phyloP scores from a whole-genome alignment of 1,140 invertebrate species.

The Parasteatoda tepidariorum region DNA sequence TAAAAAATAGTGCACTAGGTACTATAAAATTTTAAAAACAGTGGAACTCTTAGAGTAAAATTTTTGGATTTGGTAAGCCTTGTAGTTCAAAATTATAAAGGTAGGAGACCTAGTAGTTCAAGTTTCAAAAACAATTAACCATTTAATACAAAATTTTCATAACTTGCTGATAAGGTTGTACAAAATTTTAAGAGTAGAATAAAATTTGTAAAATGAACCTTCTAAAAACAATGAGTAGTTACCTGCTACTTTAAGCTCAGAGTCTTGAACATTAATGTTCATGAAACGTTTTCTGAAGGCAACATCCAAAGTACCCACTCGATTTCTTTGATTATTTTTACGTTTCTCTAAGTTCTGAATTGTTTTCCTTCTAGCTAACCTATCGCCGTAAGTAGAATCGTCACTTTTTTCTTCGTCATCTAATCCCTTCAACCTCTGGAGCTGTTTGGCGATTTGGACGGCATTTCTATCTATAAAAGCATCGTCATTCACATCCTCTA shows the following conservation, averaged over 20 bases:
- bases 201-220: neutral
- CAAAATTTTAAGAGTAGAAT: neutral
- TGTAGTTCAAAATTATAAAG: too few species aligned
- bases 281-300: slow-evolving; percentile 94
- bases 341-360: slow-evolving; percentile 92
- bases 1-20: too few species aligned
- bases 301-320: slow-evolving; percentile 90
- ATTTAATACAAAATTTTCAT: neutral
- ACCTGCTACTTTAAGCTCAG: slow-evolving; percentile 59
- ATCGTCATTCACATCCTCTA: slow-evolving; percentile 87
- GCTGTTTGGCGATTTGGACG: slow-evolving; percentile 90
- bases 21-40: too few species aligned
- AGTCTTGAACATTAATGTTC: slow-evolving; percentile 80
- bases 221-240: neutral
- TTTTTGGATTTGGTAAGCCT: too few species aligned
- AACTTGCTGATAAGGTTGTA: neutral
- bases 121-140: neutral
- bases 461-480: slow-evolving; percentile 90
- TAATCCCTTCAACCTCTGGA: slow-evolving; percentile 74
- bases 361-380: slow-evolving; percentile 84
- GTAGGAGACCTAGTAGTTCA: too few species aligned
- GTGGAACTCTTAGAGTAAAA: too few species aligned
- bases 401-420: slow-evolving; percentile 77
- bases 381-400: slow-evolving; percentile 82
- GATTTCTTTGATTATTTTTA: slow-evolving; percentile 79